Percentiles rank a stretch among this genome's conserved stretches.
Conservation (phyloP, 2,797 vertebrate genomes). For the Delichon dasypus region DNA sequence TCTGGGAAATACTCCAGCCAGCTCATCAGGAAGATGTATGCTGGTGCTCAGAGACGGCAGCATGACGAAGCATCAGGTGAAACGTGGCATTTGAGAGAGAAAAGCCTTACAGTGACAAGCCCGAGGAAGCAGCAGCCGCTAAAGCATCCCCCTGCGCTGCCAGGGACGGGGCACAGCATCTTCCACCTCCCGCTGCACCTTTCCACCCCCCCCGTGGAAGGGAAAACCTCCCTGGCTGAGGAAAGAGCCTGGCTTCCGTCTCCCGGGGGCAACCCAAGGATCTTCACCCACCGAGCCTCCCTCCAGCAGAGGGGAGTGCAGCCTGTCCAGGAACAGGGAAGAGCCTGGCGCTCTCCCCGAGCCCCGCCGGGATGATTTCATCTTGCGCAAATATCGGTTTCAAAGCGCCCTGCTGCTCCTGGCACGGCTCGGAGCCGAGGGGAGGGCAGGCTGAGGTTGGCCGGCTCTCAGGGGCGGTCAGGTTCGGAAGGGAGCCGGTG, state of each 20-base stretch:
- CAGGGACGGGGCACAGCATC: background rate
- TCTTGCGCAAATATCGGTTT: background rate
- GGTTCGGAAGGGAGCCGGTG: background rate
- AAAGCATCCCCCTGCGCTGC: accelerated
- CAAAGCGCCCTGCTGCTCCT: background rate
- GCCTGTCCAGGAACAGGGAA: conserved; percentile 2
- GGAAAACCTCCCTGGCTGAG: background rate
- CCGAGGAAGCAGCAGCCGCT: background rate
- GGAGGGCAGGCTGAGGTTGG: background rate
- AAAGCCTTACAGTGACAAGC: background rate
- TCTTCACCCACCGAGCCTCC: background rate
- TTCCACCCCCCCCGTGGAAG: accelerated
- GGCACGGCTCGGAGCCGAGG: background rate
- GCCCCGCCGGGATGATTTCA: background rate
- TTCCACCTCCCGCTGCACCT: background rate
- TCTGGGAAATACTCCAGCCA: background rate
- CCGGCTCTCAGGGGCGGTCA: background rate
- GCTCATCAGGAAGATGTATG: background rate
- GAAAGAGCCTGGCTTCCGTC: background rate
- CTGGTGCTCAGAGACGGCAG: background rate
- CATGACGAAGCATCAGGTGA: conserved; percentile 23
- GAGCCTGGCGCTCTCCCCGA: background rate
- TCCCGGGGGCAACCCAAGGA: background rate
- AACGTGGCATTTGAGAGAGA: background rate
- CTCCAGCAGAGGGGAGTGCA: conserved; percentile 62